phyloP scores from a whole-genome alignment of 2,797 vertebrate species.

The Fistularia tabacaria region DNA sequence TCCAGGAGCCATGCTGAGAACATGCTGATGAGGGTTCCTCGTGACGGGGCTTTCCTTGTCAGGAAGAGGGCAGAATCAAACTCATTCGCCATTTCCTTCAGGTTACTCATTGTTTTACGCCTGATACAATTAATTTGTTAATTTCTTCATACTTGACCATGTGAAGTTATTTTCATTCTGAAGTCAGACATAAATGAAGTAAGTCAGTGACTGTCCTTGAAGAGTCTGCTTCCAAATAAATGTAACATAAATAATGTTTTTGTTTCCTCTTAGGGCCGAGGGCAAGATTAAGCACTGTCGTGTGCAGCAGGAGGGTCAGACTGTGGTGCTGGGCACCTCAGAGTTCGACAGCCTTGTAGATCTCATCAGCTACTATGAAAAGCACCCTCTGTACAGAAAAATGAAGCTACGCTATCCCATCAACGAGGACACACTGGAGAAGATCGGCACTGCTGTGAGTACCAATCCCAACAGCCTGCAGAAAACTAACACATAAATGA shows the following conservation, averaged over 20 bases:
- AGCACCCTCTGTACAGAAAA: conserved; percentile 94
- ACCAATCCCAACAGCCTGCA: not conserved
- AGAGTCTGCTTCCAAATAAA: not conserved
- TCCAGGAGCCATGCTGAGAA: conserved; percentile 92
- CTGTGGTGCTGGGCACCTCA: conserved; percentile 89
- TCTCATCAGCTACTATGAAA: conserved; percentile 96
- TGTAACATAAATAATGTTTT: not conserved
- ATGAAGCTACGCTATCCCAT: conserved; percentile 98
- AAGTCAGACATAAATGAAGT: too few relatives aligned
- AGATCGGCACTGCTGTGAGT: conserved; percentile 96
- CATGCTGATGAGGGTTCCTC: conserved; percentile 97
- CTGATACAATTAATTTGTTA: not conserved
- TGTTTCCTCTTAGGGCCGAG: conserved; percentile 79
- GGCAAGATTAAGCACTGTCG: conserved; percentile 99
- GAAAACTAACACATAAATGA: too few relatives aligned
- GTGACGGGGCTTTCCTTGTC: conserved; percentile 95
- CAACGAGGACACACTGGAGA: conserved; percentile 98
- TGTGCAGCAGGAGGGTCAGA: conserved; percentile 95
- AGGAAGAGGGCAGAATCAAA: conserved; percentile 91
- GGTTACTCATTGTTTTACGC: conserved; percentile 63
- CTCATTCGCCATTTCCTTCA: conserved; percentile 97
- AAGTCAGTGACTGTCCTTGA: not conserved
- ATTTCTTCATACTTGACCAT: too few relatives aligned
- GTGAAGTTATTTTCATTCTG: too few relatives aligned
- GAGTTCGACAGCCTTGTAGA: conserved; percentile 98